Evolutionary conservation across 2,888 invertebrate genomes (phyloP).

Genomic region (Sarcophaga carnaria): DNA sequence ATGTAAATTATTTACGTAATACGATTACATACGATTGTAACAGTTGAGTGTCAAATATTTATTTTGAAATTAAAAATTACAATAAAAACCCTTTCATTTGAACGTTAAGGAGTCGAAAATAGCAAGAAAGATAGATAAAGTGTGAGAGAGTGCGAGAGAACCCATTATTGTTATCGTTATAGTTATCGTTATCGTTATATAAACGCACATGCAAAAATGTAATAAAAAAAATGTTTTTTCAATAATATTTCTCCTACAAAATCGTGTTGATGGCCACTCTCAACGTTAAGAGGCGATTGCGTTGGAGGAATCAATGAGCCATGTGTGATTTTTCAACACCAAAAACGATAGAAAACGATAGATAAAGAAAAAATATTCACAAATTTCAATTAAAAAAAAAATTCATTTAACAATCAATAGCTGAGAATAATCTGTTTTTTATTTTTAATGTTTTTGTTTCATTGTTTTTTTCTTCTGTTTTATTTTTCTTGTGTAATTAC

Average conservation of each 20-base stretch:
- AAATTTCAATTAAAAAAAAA: conserved; percentile 5
- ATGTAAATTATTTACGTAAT: conserved; percentile 56
- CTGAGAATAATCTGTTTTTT: background rate
- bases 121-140: background rate
- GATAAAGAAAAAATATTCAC: conserved; percentile 31
- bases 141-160: background rate
- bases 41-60: conserved; percentile 51
- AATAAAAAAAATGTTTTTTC: background rate
- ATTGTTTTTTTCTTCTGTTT: too few species aligned
- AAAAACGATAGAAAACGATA: conserved; percentile 9
- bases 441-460: too few species aligned
- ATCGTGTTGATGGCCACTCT: conserved; percentile 41
- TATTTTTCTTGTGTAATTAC: too few species aligned
- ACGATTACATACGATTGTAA: background rate
- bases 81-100: conserved; percentile 52
- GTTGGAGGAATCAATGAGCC: conserved; percentile 60
- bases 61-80: conserved; percentile 2
- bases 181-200: conserved; percentile 27
- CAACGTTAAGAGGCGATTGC: background rate
- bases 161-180: background rate
- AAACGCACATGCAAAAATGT: conserved; percentile 34
- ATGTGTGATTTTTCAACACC: conserved; percentile 59
- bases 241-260: conserved; percentile 37
- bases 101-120: background rate
- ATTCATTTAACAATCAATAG: background rate